Conservation (phyloP, 1,140 invertebrate species). For the Drosophila prosaltans region DNA sequence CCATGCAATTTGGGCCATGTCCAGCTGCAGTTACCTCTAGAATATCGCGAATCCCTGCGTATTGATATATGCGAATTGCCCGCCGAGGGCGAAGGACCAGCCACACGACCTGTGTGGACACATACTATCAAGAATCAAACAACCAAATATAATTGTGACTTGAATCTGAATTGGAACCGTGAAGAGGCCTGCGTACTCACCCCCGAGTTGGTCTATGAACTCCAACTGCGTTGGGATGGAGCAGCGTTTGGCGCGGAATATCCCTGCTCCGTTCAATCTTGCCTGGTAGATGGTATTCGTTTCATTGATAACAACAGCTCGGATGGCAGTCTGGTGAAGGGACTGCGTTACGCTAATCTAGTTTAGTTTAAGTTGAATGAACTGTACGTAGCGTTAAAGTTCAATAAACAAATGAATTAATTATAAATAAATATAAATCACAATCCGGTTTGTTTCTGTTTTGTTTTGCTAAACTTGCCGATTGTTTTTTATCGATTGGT, state of each 20-base stretch:
- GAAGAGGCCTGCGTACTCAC: conserved; percentile 66
- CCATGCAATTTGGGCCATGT: conserved; percentile 36
- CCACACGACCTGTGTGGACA: conserved; percentile 53
- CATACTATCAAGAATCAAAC: conserved; percentile 60
- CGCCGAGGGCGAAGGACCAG: conserved; percentile 25
- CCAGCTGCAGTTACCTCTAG: conserved; percentile 31
- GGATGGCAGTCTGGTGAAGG: conserved; percentile 75
- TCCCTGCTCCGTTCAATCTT: conserved; percentile 75
- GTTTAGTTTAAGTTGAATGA: conserved; percentile 36
- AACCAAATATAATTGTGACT: conserved; percentile 79
- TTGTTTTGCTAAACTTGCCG: conserved; percentile 20
- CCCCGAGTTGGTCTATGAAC: conserved; percentile 69
- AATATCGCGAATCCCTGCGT: conserved; percentile 70
- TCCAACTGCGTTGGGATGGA: conserved; percentile 66
- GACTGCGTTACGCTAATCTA: conserved; percentile 71
- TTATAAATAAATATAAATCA: conserved; percentile 28
- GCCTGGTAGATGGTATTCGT: conserved; percentile 60
- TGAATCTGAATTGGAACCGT: conserved; percentile 65
- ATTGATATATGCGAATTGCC: conserved; percentile 58
- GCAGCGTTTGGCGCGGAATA: conserved; percentile 73
- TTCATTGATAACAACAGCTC: conserved; percentile 67
- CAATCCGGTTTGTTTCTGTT: conserved; percentile 52
- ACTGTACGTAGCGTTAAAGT: conserved; percentile 41
- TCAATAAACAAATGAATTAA: conserved; percentile 33
- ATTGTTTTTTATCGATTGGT: neutral